phyloP scores from a whole-genome alignment of 1,140 invertebrate species.

The Heliconius himera region DNA sequence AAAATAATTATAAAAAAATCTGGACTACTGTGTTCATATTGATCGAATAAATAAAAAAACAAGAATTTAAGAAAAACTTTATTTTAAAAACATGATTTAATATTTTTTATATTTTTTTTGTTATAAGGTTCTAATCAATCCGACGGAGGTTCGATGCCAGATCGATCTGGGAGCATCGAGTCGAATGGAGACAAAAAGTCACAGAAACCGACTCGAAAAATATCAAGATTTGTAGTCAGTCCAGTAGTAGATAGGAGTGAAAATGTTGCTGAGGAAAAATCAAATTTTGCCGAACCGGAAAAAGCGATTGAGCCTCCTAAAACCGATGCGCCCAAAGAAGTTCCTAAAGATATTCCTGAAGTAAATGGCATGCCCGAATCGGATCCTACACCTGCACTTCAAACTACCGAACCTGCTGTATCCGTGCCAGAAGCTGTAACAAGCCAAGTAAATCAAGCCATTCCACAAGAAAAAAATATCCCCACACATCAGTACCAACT shows the following conservation, averaged over 20 bases:
- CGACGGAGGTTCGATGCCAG: conserved; percentile 64
- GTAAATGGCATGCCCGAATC: conserved; percentile 51
- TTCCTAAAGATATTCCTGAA: conserved; percentile 27
- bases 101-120: not conserved
- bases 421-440: conserved; percentile 40
- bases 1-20: no score
- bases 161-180: conserved; percentile 64
- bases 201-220: conserved; percentile 84
- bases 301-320: conserved; percentile 33
- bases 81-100: no score
- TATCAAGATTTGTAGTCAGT: conserved; percentile 90
- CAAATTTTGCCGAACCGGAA: conserved; percentile 38
- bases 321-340: conserved; percentile 37
- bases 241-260: conserved; percentile 84
- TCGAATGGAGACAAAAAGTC: conserved; percentile 64
- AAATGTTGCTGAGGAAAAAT: conserved; percentile 55
- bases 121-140: conserved; percentile 71
- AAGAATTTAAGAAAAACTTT: no score
- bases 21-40: no score
- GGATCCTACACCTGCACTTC: conserved; percentile 39
- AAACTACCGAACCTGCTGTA: not conserved
- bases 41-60: no score
- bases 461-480: conserved; percentile 52
- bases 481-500: conserved; percentile 67
- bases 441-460: conserved; percentile 41